These are phyloP conservation scores for Noctua pronuba DNA, from an alignment of 2,888 invertebrate species.

Conservation along the genomic window DNA sequence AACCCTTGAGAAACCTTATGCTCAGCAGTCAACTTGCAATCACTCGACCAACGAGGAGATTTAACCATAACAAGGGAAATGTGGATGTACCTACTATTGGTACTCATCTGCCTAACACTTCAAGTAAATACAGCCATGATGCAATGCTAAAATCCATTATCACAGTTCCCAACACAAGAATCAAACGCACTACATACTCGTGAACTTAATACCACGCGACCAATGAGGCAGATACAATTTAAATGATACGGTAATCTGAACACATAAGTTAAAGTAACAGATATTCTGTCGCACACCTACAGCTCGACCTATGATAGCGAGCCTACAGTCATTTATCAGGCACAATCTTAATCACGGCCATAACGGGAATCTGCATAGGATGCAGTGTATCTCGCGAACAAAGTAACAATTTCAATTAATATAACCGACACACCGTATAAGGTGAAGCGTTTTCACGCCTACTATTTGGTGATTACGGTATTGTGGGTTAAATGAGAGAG, in stretches of 20 bases:
- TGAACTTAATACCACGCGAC: slow-evolving; percentile 49
- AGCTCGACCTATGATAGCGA: slow-evolving; percentile 54
- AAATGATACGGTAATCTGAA: slow-evolving; percentile 60
- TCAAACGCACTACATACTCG: slow-evolving; percentile 26
- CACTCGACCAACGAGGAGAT: too few relatives aligned
- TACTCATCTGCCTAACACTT: background rate
- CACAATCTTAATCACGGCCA: slow-evolving; percentile 58
- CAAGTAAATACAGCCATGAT: background rate
- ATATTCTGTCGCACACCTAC: slow-evolving; percentile 60
- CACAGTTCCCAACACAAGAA: slow-evolving; percentile 5
- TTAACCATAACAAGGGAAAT: background rate
- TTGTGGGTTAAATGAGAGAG: background rate
- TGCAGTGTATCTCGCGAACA: slow-evolving; percentile 52
- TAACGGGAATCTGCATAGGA: slow-evolving; percentile 60
- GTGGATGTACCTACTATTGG: background rate
- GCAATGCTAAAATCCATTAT: background rate
- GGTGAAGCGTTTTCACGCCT: slow-evolving; percentile 18
- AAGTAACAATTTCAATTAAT: slow-evolving; percentile 61
- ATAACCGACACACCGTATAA: slow-evolving; percentile 14
- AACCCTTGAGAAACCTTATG: too few relatives aligned
- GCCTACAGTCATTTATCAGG: slow-evolving; percentile 55
- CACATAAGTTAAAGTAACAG: slow-evolving; percentile 60
- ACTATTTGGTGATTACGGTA: slow-evolving; percentile 5
- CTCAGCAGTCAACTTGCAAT: too few relatives aligned
- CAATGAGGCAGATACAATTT: slow-evolving; percentile 59